A percentile compares a stretch with the other conserved stretches of the same genome.
These are phyloP conservation scores for Stegophylla sp. DNA, from an alignment of 2,888 invertebrate genomes.

Conservation along the genomic window DNA sequence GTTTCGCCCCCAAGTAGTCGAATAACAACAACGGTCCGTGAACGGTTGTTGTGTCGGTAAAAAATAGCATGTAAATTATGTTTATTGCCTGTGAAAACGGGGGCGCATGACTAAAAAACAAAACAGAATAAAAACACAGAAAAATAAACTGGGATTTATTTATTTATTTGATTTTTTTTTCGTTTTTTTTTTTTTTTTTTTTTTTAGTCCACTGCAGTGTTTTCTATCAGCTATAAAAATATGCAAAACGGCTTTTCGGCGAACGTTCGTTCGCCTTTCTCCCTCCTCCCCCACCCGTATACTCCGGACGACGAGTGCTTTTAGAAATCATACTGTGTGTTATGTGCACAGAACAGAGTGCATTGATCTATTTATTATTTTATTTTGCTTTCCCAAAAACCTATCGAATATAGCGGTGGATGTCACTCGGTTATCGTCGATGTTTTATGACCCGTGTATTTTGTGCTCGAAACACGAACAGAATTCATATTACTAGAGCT, in stretches of 20 bases:
- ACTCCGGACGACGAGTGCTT: slow-evolving; percentile 25
- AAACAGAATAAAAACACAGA: slow-evolving; percentile 10
- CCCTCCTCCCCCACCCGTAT: not conserved
- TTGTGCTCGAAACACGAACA: slow-evolving; percentile 20
- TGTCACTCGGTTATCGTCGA: slow-evolving; percentile 42
- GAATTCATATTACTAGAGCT: too few species aligned
- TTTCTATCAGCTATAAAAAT: slow-evolving; percentile 29
- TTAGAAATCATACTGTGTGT: slow-evolving; percentile 33
- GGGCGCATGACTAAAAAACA: slow-evolving; percentile 41
- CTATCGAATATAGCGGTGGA: slow-evolving; percentile 30
- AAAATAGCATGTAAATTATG: slow-evolving; percentile 54
- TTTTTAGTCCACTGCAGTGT: not conserved
- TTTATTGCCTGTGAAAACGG: slow-evolving; percentile 51
- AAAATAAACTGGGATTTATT: slow-evolving; percentile 40
- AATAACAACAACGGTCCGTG: slow-evolving; percentile 30
- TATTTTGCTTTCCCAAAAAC: not conserved
- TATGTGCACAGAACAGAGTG: too few species aligned
- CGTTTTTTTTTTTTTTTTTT: slow-evolving; percentile 1
- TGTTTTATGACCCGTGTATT: slow-evolving; percentile 34
- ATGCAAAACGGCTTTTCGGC: slow-evolving; percentile 45
- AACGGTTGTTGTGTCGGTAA: slow-evolving; percentile 40
- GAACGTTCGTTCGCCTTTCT: not conserved
- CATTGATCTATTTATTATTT: not conserved
- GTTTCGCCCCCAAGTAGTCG: slow-evolving; percentile 43
- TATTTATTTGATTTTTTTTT: slow-evolving; percentile 44